Base-by-base conservation (phyloP, 1,140 invertebrate species). In the Bombus vancouverensis region DNA sequence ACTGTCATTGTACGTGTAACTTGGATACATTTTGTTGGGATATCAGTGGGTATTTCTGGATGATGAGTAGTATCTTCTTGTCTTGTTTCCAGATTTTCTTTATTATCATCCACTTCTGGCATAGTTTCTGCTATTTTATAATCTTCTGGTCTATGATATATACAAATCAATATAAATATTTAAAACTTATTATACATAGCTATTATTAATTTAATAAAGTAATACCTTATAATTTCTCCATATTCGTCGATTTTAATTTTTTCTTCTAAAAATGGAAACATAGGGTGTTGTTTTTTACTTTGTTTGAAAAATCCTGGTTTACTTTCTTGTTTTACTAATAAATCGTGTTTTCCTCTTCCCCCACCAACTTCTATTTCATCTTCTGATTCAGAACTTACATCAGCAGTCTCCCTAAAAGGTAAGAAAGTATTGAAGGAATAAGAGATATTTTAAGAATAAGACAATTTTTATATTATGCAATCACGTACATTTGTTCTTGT, bases 211-310 rank as follows among this genome's bases (percentile, higher is more conserved):
- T n/a, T 25, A 0, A 62, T 34, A 59, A 28, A 59, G 32, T 44
- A 65, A 87, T 85, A 96, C 95, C 95, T 96, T 74, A 99, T 98
- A 72, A 99, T 97, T 96, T 99, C 98, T 1, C 99, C 99, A 94
- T 99, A 99, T 93, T 99, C 98, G 92, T 99, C 99, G 93, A 96
- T 97, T 94, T 98, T 98, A 1, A 99, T 96, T 95, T 98, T 98
- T 91, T 99, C 99, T 95, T 99, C 99, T 73, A 97, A 96, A 92
- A 97, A 98, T 3, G 99, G 99, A 95, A 98, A 99, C 98, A 99
- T 99, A 1, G 99, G 98, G 95, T 99, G 98, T 88, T 98, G 97
- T 82, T 98, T 98, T 95, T 98, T 98, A 90, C 97, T 98, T 86
- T 98, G 97, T 95, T 99, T 99, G 93, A 99, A 99, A 94, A 98